These are phyloP conservation scores for Mamestra configurata DNA, from an alignment of 1,140 invertebrate genomes.

Conservation along the genomic window DNA sequence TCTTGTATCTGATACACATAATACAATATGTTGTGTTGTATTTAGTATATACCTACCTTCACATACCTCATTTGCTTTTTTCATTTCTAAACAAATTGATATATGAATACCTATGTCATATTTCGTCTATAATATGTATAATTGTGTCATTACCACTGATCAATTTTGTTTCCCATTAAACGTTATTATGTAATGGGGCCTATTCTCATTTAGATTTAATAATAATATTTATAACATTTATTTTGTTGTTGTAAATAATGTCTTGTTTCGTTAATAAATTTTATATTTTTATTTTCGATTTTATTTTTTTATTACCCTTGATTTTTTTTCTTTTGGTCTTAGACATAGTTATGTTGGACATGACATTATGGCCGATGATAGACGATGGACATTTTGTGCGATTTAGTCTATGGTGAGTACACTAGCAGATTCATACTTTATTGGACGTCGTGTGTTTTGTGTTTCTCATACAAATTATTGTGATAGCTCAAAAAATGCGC, in stretches of 20 bases:
- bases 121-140: neutral
- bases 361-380: neutral
- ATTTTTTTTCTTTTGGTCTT: conserved; percentile 10
- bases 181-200: conserved; percentile 51
- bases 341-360: conserved; percentile 1
- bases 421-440: neutral
- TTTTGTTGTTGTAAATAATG: conserved; percentile 83
- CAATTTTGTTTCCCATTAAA: conserved; percentile 27
- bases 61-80: neutral
- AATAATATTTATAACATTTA: conserved; percentile 63
- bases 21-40: too few species aligned
- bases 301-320: conserved; percentile 59
- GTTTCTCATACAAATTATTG: neutral
- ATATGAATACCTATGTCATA: neutral
- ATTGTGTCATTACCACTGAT: conserved; percentile 23
- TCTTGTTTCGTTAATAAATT: conserved; percentile 81
- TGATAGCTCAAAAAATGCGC: neutral
- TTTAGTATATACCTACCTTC: too few species aligned
- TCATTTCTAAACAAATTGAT: too few species aligned
- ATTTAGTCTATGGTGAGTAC: neutral
- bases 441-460: neutral
- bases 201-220: conserved; percentile 68
- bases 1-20: too few species aligned
- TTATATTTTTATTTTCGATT: conserved; percentile 76
- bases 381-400: neutral